Evolutionary conservation across 1,140 invertebrate genomes (phyloP).

Genomic region (Laodelphax striatellus): DNA sequence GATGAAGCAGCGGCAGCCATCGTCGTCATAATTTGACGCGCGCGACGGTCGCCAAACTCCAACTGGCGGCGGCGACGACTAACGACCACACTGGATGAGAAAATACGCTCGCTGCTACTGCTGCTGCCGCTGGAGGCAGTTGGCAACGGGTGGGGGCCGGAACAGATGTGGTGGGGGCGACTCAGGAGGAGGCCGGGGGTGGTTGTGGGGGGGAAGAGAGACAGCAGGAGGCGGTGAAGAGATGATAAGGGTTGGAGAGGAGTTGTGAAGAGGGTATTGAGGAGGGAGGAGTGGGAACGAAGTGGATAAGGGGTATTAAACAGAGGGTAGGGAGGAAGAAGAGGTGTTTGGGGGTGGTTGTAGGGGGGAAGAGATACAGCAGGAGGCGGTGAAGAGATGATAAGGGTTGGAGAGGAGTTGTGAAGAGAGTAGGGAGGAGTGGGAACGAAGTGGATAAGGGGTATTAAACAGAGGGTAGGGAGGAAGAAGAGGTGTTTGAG

Average conservation of each 20-base stretch:
- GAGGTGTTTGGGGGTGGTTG: not conserved
- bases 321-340: too few relatives aligned
- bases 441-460: not conserved
- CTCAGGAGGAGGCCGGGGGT: not conserved
- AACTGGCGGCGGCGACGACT: not conserved
- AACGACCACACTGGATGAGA: not conserved
- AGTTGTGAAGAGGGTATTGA: too few relatives aligned
- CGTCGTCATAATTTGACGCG: constrained; percentile 17
- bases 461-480: too few relatives aligned
- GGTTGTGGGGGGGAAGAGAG: not conserved
- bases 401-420: not conserved
- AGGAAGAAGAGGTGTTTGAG: not conserved
- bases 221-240: too few relatives aligned
- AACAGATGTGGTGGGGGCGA: too few relatives aligned
- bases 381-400: not conserved
- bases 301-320: too few relatives aligned
- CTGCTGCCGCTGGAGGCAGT: not conserved
- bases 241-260: not conserved
- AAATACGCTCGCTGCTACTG: not conserved
- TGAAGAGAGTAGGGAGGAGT: not conserved
- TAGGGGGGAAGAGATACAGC: not conserved
- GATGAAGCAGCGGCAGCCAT: constrained; percentile 31
- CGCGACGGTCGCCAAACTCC: constrained; percentile 11
- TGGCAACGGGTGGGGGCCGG: not conserved
- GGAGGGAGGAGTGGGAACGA: too few relatives aligned